Evolutionary conservation across 2,888 invertebrate genomes (phyloP).

Genomic region (Agonopterix alstromeriana): DNA sequence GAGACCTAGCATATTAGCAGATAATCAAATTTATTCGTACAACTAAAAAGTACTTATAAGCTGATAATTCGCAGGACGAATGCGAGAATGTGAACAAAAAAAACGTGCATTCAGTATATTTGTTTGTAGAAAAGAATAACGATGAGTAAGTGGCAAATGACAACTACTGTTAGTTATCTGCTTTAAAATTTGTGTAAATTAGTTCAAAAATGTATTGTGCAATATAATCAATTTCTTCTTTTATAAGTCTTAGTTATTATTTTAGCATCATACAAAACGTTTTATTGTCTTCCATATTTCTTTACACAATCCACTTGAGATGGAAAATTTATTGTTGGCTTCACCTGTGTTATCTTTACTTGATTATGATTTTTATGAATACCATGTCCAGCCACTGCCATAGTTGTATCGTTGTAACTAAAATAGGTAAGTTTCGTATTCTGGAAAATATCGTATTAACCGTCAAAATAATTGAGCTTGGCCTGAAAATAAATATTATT

Average conservation of each 20-base stretch:
- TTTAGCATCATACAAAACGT: constrained; percentile 19
- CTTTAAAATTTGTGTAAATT: constrained; percentile 5
- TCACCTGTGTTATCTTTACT: constrained; percentile 10
- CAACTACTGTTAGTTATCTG: too few species aligned
- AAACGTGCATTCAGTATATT: not conserved
- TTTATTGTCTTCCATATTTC: constrained; percentile 18
- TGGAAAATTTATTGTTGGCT: not conserved
- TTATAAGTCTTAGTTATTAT: constrained; percentile 11
- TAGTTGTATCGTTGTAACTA: constrained; percentile 27
- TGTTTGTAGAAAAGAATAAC: not conserved
- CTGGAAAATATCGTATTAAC: constrained; percentile 10
- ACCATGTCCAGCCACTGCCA: constrained; percentile 52
- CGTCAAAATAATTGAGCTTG: constrained; percentile 10
- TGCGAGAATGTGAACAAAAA: too few species aligned
- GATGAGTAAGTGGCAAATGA: too few species aligned
- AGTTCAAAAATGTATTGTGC: constrained; percentile 13
- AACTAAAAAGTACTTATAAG: too few species aligned
- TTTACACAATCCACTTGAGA: constrained; percentile 7
- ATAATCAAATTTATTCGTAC: not conserved
- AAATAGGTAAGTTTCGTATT: constrained; percentile 32
- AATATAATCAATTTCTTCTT: constrained; percentile 14
- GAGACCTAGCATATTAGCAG: not conserved
- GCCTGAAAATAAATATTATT: not conserved
- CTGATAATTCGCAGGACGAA: too few species aligned
- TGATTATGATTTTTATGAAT: constrained; percentile 8